phyloP scores from a whole-genome alignment of 2,797 vertebrate genomes.

The Crypturellus tataupa region DNA sequence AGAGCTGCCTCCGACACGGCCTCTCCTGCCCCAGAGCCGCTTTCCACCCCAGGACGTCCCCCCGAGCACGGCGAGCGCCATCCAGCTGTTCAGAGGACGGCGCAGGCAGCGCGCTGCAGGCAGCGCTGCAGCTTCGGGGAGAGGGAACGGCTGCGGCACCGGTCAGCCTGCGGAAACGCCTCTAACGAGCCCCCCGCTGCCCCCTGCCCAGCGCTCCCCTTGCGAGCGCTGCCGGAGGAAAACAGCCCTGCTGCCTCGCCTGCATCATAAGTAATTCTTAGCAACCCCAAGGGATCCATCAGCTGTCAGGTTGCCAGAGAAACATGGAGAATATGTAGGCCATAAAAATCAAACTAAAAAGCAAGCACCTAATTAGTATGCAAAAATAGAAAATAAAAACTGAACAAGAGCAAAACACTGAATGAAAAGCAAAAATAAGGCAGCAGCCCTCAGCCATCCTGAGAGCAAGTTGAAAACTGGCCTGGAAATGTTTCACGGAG shows the following conservation, averaged over 20 bases:
- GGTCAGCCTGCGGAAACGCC: constrained; percentile 23
- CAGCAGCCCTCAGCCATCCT: neutral
- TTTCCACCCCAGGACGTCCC: neutral
- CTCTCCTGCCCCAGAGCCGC: neutral
- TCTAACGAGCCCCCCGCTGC: constrained; percentile 54
- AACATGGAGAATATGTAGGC: constrained; percentile 84
- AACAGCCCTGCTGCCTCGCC: constrained; percentile 64
- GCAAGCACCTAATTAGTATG: constrained; percentile 81
- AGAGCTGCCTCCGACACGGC: neutral
- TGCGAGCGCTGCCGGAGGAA: constrained; percentile 43
- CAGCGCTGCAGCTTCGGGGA: neutral
- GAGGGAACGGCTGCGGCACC: neutral
- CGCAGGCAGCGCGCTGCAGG: neutral
- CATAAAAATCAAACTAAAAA: constrained; percentile 84
- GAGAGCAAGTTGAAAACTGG: neutral
- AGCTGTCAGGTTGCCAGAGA: constrained; percentile 84
- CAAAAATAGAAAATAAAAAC: constrained; percentile 75
- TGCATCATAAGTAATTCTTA: constrained; percentile 80
- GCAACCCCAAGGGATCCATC: constrained; percentile 81
- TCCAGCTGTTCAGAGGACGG: neutral
- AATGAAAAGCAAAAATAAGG: constrained; percentile 72
- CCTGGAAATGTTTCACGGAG: neutral
- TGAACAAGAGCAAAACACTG: constrained; percentile 58
- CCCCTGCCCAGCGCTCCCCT: constrained; percentile 37
- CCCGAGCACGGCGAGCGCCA: neutral